A percentile compares a stretch with the other conserved stretches of the same genome.
These are phyloP conservation scores for Hycleus phaleratus DNA, from an alignment of 1,140 invertebrate species.

Conservation along the genomic window DNA sequence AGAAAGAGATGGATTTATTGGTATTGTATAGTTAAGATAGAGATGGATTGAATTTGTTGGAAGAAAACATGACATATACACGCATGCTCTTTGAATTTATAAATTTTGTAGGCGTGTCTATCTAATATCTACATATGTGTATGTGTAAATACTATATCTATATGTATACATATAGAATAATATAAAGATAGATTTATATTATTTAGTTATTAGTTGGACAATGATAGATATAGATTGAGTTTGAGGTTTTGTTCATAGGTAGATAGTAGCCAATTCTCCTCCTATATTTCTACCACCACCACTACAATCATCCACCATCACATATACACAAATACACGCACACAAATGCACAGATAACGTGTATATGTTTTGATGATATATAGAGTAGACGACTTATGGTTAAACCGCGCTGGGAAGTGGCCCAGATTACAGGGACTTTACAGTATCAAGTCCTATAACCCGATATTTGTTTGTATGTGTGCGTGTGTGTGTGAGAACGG, in stretches of 20 bases:
- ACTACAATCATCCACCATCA: not conserved
- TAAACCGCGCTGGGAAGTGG: slow-evolving; percentile 60
- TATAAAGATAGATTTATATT: not conserved
- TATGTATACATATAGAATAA: not conserved
- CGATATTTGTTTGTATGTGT: slow-evolving; percentile 27
- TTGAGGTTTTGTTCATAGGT: not conserved
- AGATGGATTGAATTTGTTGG: slow-evolving; percentile 9
- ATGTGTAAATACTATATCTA: not conserved
- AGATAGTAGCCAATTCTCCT: slow-evolving; percentile 22
- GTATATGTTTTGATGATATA: slow-evolving; percentile 47
- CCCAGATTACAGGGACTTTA: slow-evolving; percentile 53
- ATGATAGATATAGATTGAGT: not conserved
- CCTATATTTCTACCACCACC: too few relatives aligned
- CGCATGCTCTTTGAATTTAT: slow-evolving; percentile 31
- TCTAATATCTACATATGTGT: not conserved
- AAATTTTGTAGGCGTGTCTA: slow-evolving; percentile 29
- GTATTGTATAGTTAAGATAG: not conserved
- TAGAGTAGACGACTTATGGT: slow-evolving; percentile 59
- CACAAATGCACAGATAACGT: slow-evolving; percentile 29
- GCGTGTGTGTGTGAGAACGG: not conserved
- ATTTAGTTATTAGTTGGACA: not conserved
- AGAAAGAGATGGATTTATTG: not conserved
- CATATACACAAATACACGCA: slow-evolving; percentile 17
- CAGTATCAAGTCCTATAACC: slow-evolving; percentile 40
- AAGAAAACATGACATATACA: slow-evolving; percentile 28